Base-by-base conservation (phyloP, 2,888 invertebrate species). In the Hypena proboscidalis region DNA sequence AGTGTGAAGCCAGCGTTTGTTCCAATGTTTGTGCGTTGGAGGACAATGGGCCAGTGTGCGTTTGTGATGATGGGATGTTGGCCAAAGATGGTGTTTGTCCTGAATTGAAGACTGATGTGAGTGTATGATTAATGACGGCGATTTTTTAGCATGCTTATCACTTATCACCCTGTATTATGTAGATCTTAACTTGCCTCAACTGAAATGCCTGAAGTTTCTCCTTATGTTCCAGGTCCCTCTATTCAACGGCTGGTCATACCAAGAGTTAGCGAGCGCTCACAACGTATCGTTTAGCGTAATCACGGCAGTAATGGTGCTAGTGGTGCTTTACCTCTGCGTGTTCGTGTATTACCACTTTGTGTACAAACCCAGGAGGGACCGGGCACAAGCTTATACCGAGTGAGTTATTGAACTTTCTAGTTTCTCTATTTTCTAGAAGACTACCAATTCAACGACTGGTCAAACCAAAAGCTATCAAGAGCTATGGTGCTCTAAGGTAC, bases 11-110 rank as follows among this genome's bases (percentile, higher is more conserved):
- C 1, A 66, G 80, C 0, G 64, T 58, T 5, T 95, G 95, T 61
- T 66, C 80, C 1, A 91, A 93, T 59, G 77, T 96, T 57, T 96
- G 96, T 68, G 89, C 94, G 25, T 72, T 92, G 32, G 87, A 79
- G 3, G 77, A 77, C 4, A 56, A 66, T 0, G 80, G 79, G 1
- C 73, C 87, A 6, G 74, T 65, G 27, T 94, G 94, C 63, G 55
- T 94, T 33, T 94, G 93, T 63, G 82, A 84, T 20, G 84, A 93
- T 63, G 94, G 94, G 0, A 30, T 49, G 0, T 4, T 74, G 0
- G 58, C 72, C 0, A 52, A 39, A 11, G 65, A 64, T 2, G 80
- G 78, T 0, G 42, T 10, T 1, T 89, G 88, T 42, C 58, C 58
- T 1, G 21, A 42, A 1, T 8, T 66, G 9, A 58, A 66, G 13